Conservation (phyloP, 2,888 invertebrate species). For the Apantesis nais region DNA sequence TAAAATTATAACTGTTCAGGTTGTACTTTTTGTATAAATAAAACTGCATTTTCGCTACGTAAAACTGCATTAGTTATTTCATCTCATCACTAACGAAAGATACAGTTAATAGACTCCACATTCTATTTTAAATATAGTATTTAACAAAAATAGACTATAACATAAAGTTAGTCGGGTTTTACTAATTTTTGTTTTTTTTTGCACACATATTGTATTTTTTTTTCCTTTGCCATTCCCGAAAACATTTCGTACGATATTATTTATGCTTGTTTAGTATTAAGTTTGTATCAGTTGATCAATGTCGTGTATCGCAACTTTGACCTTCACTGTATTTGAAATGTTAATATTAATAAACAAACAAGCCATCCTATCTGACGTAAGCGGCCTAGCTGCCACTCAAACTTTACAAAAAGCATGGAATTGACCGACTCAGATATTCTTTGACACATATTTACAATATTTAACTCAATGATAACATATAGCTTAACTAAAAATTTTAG, state of each 20-base stretch:
- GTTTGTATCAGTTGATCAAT: conserved; percentile 6
- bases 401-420: conserved; percentile 5
- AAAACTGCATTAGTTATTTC: too few relatives aligned
- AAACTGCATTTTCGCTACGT: too few relatives aligned
- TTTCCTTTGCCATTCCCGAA: background rate
- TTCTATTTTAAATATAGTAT: background rate
- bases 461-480: background rate
- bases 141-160: background rate
- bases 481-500: background rate
- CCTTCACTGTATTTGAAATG: conserved; percentile 4
- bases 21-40: too few relatives aligned
- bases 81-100: too few relatives aligned
- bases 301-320: conserved; percentile 1
- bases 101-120: too few relatives aligned
- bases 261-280: background rate
- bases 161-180: too few relatives aligned
- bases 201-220: background rate
- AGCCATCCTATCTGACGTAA: background rate
- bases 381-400: conserved; percentile 12
- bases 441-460: conserved; percentile 4
- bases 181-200: too few relatives aligned
- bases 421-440: conserved; percentile 3
- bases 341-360: conserved; percentile 1
- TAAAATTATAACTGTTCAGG: too few relatives aligned
- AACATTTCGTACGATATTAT: background rate